These are phyloP conservation scores for Euborellia annulipes DNA, from an alignment of 1,140 invertebrate species.

Conservation along the genomic window DNA sequence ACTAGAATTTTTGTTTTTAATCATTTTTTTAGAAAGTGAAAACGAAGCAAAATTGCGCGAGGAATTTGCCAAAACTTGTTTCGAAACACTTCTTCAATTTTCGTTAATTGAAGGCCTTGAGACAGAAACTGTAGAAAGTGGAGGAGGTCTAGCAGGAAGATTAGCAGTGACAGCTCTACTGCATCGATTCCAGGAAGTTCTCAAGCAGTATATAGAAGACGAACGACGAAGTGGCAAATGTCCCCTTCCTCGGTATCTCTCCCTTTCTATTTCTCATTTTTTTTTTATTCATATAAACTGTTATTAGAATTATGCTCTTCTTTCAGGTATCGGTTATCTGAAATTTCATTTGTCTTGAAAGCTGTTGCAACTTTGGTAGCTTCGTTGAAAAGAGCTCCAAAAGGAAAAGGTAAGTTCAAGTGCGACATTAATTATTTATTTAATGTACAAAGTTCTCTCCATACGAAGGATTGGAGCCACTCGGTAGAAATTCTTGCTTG, in stretches of 20 bases:
- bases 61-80: conserved; percentile 91
- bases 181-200: conserved; percentile 83
- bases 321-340: conserved; percentile 76
- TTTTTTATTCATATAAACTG: conserved; percentile 1
- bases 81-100: conserved; percentile 90
- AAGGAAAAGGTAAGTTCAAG: conserved; percentile 65
- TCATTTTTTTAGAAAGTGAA: conserved; percentile 56
- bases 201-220: conserved; percentile 75
- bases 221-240: conserved; percentile 79
- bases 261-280: conserved; percentile 4
- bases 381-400: conserved; percentile 81
- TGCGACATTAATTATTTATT: no score
- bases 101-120: conserved; percentile 56
- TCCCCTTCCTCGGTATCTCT: conserved; percentile 63
- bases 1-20: no score
- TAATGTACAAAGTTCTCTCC: no score
- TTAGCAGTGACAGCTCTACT: conserved; percentile 81
- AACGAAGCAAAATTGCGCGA: conserved; percentile 71
- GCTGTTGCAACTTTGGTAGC: conserved; percentile 82
- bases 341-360: conserved; percentile 94
- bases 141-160: conserved; percentile 49
- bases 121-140: conserved; percentile 18
- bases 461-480: no score
- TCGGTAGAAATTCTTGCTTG: no score
- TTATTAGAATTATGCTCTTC: conserved; percentile 12